These are phyloP conservation scores for Danaus melanippus DNA, from an alignment of 1,140 invertebrate genomes.

Conservation along the genomic window DNA sequence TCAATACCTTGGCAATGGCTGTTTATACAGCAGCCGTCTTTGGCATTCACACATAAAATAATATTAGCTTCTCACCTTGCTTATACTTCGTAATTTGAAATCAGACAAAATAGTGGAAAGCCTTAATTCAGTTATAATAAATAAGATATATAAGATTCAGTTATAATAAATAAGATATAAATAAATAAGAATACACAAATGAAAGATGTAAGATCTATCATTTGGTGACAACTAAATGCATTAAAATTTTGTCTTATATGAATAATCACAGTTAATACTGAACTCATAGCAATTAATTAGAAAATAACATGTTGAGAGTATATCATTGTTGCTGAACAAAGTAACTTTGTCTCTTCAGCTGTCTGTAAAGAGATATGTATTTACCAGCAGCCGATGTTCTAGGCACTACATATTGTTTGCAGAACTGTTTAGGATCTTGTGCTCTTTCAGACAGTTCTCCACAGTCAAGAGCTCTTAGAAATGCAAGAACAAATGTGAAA, in stretches of 20 bases:
- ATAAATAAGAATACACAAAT: not conserved
- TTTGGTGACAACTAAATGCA: slow-evolving; percentile 67
- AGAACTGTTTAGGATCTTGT: slow-evolving; percentile 77
- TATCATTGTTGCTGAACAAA: slow-evolving; percentile 66
- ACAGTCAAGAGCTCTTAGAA: slow-evolving; percentile 78
- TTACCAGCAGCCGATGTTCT: slow-evolving; percentile 82
- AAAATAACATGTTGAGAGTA: slow-evolving; percentile 15
- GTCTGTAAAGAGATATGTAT: slow-evolving; percentile 85
- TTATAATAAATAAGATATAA: too few relatives aligned
- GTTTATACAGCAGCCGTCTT: too few relatives aligned
- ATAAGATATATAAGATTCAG: too few relatives aligned
- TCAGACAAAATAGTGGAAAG: too few relatives aligned
- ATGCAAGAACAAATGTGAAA: slow-evolving; percentile 84
- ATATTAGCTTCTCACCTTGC: too few relatives aligned
- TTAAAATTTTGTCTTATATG: slow-evolving; percentile 50
- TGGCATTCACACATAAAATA: too few relatives aligned
- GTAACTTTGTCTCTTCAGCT: slow-evolving; percentile 72
- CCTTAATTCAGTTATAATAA: too few relatives aligned
- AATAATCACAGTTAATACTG: slow-evolving; percentile 68
- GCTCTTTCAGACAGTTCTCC: slow-evolving; percentile 77
- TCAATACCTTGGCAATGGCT: too few relatives aligned
- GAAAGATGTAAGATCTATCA: slow-evolving; percentile 20
- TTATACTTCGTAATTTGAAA: too few relatives aligned
- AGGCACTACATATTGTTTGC: slow-evolving; percentile 83
- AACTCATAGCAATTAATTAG: slow-evolving; percentile 47